Base-by-base conservation (phyloP, 2,797 vertebrate genomes). In the Enteromius trimaculatus region DNA sequence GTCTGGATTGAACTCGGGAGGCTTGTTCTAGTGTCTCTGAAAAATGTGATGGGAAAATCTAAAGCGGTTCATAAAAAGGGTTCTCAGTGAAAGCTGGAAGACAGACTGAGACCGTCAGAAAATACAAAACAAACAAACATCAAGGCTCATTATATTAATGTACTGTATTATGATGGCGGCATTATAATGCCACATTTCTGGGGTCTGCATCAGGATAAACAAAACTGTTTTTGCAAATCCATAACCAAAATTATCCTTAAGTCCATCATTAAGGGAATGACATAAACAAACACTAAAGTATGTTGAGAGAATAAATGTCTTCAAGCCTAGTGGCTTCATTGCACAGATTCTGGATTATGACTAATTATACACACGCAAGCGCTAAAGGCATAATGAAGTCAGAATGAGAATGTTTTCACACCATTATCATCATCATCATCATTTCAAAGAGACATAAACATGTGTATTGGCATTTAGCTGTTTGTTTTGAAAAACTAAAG, bases 51-150 rank as follows among this genome's bases (percentile, higher is more conserved):
- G 37, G 39, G 31, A 31, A 77, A 69, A 75, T 37, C 9, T 64
- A 3, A 17, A 10, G 51, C 23, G 60, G 39, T n/a, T 39, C 55
- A 64, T 34, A 23, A 62, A 21, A 81, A 49, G 2, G 7, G 14
- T 49, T 80, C 34, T 58, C 10, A 23, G 55, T 72, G n/a, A 49
- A 23, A 11, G 29, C 49, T 42, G n/a, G 6, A 60, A 23, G 21
- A 51, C 70, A 66, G 62, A 76, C 21, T 31, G 26, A 70, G 14
- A 34, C 13, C 8, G 47, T 68, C 13, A 10, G n/a, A 78, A 78
- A 78, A 65, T 23, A 51, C 42, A 49, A 23, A 66, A 79, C 44
- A 66, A 82, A 76, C 34, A 19, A 80, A 47, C 68, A 82, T 53
- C 53, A 71, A 23, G 53, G n/a, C 70, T 29, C 60, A 31, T 66